These are phyloP conservation scores for Rhysida immarginata DNA, from an alignment of 1,140 invertebrate species.

Conservation along the genomic window DNA sequence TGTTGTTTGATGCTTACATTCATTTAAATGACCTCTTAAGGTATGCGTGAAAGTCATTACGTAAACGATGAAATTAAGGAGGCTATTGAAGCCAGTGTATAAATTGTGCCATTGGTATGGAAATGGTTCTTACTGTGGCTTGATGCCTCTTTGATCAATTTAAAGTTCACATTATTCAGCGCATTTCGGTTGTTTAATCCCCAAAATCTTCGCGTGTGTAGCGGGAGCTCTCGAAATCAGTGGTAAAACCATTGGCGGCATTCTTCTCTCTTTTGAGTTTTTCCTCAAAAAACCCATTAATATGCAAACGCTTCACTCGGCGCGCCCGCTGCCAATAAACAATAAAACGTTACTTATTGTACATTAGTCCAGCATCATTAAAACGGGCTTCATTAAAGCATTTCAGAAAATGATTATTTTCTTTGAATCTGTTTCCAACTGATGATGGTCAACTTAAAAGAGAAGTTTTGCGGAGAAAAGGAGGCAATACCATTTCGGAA, in stretches of 20 bases:
- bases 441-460: too few species aligned
- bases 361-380: constrained; percentile 1
- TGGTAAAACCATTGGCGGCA: too few species aligned
- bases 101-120: neutral
- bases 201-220: neutral
- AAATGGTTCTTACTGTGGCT: neutral
- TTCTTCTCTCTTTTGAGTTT: too few species aligned
- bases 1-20: neutral
- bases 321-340: neutral
- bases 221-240: too few species aligned
- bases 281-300: too few species aligned
- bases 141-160: constrained; percentile 4
- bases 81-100: neutral
- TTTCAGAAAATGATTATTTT: neutral
- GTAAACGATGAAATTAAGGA: constrained; percentile 3
- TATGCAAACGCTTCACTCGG: too few species aligned
- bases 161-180: constrained; percentile 1
- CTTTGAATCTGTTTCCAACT: too few species aligned
- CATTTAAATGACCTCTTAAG: neutral
- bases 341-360: neutral
- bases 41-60: neutral
- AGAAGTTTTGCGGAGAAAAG: too few species aligned
- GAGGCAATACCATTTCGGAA: too few species aligned
- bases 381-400: neutral
- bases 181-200: neutral